phyloP scores from a whole-genome alignment of 2,888 invertebrate genomes.

The Eilema depressum region DNA sequence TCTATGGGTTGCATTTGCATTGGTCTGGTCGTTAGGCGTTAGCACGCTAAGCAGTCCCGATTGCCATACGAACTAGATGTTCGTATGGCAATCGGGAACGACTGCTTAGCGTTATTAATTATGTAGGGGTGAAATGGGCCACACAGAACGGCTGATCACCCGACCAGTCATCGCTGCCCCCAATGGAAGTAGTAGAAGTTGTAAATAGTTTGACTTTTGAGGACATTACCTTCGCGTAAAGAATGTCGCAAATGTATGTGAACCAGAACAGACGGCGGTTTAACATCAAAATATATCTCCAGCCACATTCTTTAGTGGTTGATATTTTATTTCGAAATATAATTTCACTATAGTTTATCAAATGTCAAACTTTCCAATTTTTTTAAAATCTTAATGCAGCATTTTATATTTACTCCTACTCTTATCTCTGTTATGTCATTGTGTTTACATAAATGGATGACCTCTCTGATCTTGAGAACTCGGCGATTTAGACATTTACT shows the following conservation, averaged over 20 bases:
- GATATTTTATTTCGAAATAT: neutral
- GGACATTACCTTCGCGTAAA: neutral
- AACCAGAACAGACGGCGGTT: neutral
- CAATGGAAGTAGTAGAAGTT: too few relatives aligned
- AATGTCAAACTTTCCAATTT: neutral
- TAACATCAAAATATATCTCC: slow-evolving; percentile 3
- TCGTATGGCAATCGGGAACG: too few relatives aligned
- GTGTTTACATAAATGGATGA: slow-evolving; percentile 7
- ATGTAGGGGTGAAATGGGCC: too few relatives aligned
- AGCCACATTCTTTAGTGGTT: neutral
- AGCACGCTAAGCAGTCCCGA: too few relatives aligned
- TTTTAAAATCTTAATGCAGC: neutral
- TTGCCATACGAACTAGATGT: too few relatives aligned
- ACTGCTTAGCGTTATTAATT: too few relatives aligned
- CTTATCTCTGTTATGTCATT: slow-evolving; percentile 12
- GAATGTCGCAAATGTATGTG: neutral
- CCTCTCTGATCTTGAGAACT: slow-evolving; percentile 3
- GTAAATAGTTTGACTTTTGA: neutral
- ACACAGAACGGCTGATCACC: too few relatives aligned
- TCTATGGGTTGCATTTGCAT: too few relatives aligned
- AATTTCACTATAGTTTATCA: neutral
- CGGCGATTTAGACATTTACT: neutral
- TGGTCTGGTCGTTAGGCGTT: too few relatives aligned
- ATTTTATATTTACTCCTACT: neutral
- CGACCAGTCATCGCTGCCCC: too few relatives aligned